Base-by-base conservation (phyloP, 2,888 invertebrate species). In the Hypercompe scribonia region DNA sequence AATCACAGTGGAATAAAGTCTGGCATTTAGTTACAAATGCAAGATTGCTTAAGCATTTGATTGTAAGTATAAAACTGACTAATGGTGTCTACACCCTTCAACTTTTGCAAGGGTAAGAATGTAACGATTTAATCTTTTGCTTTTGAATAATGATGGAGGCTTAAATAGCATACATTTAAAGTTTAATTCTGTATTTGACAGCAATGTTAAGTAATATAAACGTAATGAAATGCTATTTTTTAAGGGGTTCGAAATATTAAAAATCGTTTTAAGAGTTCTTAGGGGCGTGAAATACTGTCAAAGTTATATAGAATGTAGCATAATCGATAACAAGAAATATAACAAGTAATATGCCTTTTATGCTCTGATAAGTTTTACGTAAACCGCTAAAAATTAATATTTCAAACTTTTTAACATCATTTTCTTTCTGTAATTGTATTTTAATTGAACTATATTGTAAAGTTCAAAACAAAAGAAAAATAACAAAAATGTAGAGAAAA, bases 1-100 rank as follows among this genome's bases (percentile, higher is more conserved):
- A 87, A 85, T 86, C 81, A 78, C 83, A 82, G 84, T 80, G 76
- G 78, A 84, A 81, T 72, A 75, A 79, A 81, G 72, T 65, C 78
- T 77, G 79, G 81, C 82, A 79, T 77, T 83, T 80, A 81, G 79
- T 84, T 79, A 82, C 81, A 74, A 82, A 73, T 79, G 81, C 73
- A 75, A 70, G 81, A 78, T 81, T 76, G 79, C 71, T 81, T 78
- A 79, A 72, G 71, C 65, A 73, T 78, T 83, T 80, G 77, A 81
- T 80, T 77, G 69, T 81, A 66, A 77, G 76, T 74, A 74, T 77
- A 72, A 83, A 77, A 72, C 58, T 80, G 73, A 81, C 72, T 81
- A 83, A 85, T 81, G 76, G 74, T 69, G 81, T 81, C 75, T 77
- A 68, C 75, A 80, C 83, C 81, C 84, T 77, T 75, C 42, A 67